These are phyloP conservation scores for Palythoa grandis DNA, from an alignment of 92 coral and sea anemone genomes.

Conservation along the genomic window DNA sequence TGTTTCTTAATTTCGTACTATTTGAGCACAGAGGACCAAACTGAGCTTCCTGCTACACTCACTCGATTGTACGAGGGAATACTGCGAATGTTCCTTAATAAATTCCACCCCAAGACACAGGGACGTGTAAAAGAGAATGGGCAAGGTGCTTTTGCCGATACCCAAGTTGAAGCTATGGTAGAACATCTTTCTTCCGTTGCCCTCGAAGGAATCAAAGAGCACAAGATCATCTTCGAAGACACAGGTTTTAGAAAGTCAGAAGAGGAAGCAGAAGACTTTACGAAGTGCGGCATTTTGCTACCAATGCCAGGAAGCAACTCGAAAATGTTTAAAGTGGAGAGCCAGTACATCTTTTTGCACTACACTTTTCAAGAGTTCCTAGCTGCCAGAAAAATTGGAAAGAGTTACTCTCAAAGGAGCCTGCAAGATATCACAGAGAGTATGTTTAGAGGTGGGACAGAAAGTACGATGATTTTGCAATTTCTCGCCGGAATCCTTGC, in stretches of 20 bases:
- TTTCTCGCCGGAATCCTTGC: constrained; percentile 40
- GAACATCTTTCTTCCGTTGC: constrained; percentile 36
- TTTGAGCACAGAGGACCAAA: constrained; percentile 42
- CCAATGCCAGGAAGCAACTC: constrained; percentile 48
- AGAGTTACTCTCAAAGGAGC: constrained; percentile 13
- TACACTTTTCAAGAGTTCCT: constrained; percentile 46
- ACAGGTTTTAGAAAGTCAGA: constrained; percentile 29
- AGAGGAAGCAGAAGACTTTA: constrained; percentile 38
- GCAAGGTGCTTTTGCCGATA: constrained; percentile 24
- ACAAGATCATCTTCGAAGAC: constrained; percentile 37
- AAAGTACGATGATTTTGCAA: constrained; percentile 41
- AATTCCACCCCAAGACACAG: constrained; percentile 36
- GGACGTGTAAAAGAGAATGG: constrained; percentile 32
- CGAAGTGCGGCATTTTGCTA: constrained; percentile 27
- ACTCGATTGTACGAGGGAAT: constrained; percentile 39
- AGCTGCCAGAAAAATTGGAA: constrained; percentile 34
- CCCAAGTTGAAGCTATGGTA: constrained; percentile 28
- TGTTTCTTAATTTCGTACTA: constrained; percentile 43
- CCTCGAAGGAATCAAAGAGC: constrained; percentile 33
- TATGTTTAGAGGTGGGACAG: constrained; percentile 34
- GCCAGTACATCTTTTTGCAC: constrained; percentile 38
- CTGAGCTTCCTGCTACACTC: constrained; percentile 30
- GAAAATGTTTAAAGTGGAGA: constrained; percentile 24
- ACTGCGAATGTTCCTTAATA: constrained; percentile 39
- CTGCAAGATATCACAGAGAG: constrained; percentile 20